Evolutionary conservation across 1,140 invertebrate species (phyloP), one percentile per base, ranked within the genome.

Genomic region (Drosophila orena): DNA sequence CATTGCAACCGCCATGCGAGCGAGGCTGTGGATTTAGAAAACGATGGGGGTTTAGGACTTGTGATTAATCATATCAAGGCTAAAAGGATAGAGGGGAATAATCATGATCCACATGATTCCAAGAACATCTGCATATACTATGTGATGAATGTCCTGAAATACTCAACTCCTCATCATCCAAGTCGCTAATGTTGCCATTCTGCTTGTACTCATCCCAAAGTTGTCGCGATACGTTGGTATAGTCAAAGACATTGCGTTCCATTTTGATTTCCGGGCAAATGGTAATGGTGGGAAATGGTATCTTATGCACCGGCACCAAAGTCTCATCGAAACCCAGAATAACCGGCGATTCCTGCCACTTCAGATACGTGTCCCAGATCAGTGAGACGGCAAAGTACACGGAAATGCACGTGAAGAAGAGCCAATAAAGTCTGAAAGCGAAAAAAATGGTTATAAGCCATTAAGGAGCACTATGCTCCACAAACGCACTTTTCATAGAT

Each of bases 231-330:
- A 93, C 81, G 44, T 93, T 89, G 0, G 94, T 94, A 74, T 93
- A 94, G 79, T 95, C 94, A 54, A 94, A 95, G 20, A 91, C 70
- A 2, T 92, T 93, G 55, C 93, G 92, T 49, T 93, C 92, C 60
- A 94, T 93, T 89, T 95, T 94, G n/a, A 93, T 94, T 88, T 94
- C 94, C n/a, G 94, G 93, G 73, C 94, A 95, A 10, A 95, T 93
- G 5, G 94, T 95, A 3, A 95, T 93, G 1, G 94, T 94, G 11
- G 94, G 94, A 78, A 94, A 95, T 2, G 94, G 94, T 65, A 95
- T 93, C 86, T 94, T 93, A 92, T 94, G 94, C 24, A 95, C 93
- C 0, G 94, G 94, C 30, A 94, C 94, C 1, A 94, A 89, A 6
- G 93, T 94, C 90, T 95, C 94, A 35, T 94, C 94, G 69, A 95